Base-by-base conservation (phyloP, 2,888 invertebrate genomes). In the Drosophila ezoana region DNA sequence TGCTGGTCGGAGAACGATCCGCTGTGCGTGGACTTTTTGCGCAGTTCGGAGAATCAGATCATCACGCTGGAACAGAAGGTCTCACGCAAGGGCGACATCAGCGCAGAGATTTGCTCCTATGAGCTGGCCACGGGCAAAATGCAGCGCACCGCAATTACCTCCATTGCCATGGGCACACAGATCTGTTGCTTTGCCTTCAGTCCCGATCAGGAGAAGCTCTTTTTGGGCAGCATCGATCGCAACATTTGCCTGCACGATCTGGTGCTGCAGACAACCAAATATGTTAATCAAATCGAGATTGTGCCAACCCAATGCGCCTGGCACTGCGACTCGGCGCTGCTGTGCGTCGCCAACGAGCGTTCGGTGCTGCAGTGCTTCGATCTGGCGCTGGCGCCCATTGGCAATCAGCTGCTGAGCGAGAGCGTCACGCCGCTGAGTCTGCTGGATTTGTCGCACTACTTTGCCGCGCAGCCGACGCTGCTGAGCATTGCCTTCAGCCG, bases 1-100 rank as follows among this genome's bases (percentile, higher is more conserved):
- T 96, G 96, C 86, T 95, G 96, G 92, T 95, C 98, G 37, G 97
- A 98, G 91, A 96, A 96, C 91, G 98, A 98, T 92, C 97, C 97
- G 0, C 92, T 98, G n/a, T 94, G 95, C 89, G 96, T 97, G 33
- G 94, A 95, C 79, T 95, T 98, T 86, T 95, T 97, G 82, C 94
- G 94, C 72, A 93, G 94, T 57, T 94, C 95, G 75, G 94, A 95
- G 61, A 95, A 95, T 90, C 93, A 95, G 78, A 93, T 96, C 79
- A 94, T 96, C 91, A 95, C 96, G 72, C 93, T 98, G 44, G 98
- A 98, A 90, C 97, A 98, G 91, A 95, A 96, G 85, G 95, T 96
- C 14, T 95, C 95, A 0, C 93, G 95, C 60, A 95, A 95, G 90
- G 94, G 94, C 0, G 95, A 95, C 83, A 95, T 95, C 13, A 95